These are phyloP conservation scores for Spilogale gracilis DNA, from an alignment of 2,113 vertebrate species.

Conservation along the genomic window DNA sequence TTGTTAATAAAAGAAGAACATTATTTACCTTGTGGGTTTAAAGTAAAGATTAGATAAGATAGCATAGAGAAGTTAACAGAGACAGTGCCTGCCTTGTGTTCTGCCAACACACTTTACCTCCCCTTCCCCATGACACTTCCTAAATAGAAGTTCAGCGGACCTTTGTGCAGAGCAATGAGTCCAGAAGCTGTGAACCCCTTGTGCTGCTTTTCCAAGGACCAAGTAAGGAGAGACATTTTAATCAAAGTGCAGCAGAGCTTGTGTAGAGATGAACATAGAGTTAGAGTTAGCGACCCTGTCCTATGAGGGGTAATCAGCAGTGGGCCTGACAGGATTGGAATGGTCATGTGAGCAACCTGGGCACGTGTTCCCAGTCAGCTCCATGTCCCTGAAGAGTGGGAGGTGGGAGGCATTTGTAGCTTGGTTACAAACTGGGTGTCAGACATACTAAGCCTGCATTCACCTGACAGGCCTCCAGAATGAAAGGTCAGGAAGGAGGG, in stretches of 20 bases:
- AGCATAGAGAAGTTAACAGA: neutral
- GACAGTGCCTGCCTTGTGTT: neutral
- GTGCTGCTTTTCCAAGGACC: neutral
- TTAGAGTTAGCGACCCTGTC: constrained; percentile 43
- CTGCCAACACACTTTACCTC: neutral
- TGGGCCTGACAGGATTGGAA: neutral
- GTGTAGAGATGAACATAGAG: neutral
- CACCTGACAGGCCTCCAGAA: constrained; percentile 49
- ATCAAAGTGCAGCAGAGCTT: neutral
- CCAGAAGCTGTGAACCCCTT: neutral
- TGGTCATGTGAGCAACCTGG: neutral
- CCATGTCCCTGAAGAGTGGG: neutral
- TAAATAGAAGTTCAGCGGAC: neutral
- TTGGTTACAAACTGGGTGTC: constrained; percentile 47
- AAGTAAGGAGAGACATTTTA: constrained; percentile 52
- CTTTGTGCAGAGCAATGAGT: neutral
- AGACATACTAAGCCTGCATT: constrained; percentile 13
- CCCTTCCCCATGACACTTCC: neutral
- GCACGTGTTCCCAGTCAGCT: neutral
- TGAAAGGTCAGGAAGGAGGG: neutral
- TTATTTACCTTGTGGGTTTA: neutral
- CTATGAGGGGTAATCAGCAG: neutral
- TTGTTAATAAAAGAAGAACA: neutral
- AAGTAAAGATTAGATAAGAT: neutral
- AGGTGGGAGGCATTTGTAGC: constrained; percentile 15